Conservation (phyloP, 2,113 vertebrate species). For the Eira barbara region DNA sequence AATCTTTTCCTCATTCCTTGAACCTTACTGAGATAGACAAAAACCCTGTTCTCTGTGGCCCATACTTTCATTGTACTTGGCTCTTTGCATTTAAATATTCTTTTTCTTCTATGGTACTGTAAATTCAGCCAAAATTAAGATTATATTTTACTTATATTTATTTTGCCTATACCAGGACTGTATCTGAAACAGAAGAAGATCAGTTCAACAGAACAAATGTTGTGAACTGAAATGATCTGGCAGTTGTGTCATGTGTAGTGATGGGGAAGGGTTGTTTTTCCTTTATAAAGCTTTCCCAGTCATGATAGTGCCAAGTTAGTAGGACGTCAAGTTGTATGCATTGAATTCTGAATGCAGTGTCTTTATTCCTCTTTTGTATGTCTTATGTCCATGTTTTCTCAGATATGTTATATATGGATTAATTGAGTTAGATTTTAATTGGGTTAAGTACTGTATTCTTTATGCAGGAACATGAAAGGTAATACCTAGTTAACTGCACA, state of each 20-base stretch:
- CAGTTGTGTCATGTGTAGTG: neutral
- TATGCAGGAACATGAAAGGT: neutral
- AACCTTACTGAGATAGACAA: neutral
- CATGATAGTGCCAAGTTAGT: neutral
- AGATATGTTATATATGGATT: neutral
- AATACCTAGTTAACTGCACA: neutral
- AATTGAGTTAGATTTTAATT: neutral
- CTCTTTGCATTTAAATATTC: neutral
- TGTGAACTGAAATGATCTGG: neutral
- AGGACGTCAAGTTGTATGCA: neutral
- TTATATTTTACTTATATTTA: neutral
- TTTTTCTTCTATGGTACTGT: neutral
- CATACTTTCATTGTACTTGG: neutral
- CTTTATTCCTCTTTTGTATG: neutral
- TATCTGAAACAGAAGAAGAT: neutral
- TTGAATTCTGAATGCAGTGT: neutral
- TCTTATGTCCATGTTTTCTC: neutral
- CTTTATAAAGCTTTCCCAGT: neutral
- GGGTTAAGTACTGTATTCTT: neutral
- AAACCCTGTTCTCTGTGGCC: neutral
- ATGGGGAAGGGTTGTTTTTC: neutral
- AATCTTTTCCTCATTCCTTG: neutral
- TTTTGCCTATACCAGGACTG: neutral
- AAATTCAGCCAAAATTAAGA: neutral
- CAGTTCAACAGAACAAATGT: neutral